These are phyloP conservation scores for Sinocyclocheilus anophthalmus DNA, from an alignment of 2,113 vertebrate species.

Conservation along the genomic window DNA sequence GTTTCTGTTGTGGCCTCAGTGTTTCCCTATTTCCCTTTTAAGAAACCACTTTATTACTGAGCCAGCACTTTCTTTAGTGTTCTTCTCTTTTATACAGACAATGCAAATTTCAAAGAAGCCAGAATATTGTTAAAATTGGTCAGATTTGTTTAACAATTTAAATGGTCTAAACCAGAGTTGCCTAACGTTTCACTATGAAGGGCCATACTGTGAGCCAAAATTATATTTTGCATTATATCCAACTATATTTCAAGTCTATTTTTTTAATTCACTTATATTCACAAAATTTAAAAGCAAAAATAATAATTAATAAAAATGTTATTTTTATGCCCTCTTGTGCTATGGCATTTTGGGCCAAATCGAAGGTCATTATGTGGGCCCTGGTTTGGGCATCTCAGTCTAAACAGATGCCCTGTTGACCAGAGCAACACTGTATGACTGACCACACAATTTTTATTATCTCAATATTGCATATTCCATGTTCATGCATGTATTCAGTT, in stretches of 20 bases:
- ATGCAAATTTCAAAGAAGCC: slow-evolving; percentile 5
- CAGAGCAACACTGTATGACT: not conserved
- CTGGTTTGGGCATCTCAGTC: not conserved
- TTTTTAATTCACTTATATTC: too few species aligned
- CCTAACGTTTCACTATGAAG: not conserved
- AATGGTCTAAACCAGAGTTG: not conserved
- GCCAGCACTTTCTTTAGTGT: not conserved
- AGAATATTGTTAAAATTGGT: slow-evolving; percentile 30
- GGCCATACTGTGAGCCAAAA: not conserved
- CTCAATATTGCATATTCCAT: not conserved
- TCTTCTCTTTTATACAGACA: slow-evolving; percentile 44
- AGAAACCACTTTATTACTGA: slow-evolving; percentile 34
- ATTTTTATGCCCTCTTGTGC: not conserved
- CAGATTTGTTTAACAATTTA: slow-evolving; percentile 1
- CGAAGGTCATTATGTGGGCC: not conserved
- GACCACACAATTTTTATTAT: not conserved
- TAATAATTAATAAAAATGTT: not conserved
- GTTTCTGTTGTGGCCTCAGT: slow-evolving; percentile 7
- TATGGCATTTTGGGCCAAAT: not conserved
- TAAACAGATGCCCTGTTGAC: not conserved
- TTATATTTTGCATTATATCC: not conserved
- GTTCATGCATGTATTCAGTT: not conserved
- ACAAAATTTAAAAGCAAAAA: too few species aligned
- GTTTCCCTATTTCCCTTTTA: slow-evolving; percentile 38
- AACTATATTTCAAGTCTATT: too few species aligned